phyloP scores from a whole-genome alignment of 2,113 vertebrate species.

The Micronycteris hirsuta region DNA sequence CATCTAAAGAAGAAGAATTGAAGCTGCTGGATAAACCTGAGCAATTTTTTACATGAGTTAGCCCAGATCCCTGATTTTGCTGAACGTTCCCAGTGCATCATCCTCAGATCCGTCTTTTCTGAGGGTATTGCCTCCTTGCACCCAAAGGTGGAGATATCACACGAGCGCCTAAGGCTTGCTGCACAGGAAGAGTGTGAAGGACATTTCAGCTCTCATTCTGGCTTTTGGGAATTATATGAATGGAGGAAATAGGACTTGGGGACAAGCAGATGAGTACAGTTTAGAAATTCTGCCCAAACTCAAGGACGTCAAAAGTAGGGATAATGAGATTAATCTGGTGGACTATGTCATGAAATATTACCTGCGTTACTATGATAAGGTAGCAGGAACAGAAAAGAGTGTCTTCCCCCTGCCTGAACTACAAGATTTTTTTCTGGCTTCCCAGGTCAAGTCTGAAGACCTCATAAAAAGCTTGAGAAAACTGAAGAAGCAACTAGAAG shows the following conservation, averaged over 20 bases:
- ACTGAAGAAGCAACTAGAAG: conserved; percentile 92
- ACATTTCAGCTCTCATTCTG: conserved; percentile 92
- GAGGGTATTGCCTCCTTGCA: too few relatives aligned
- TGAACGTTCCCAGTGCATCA: too few relatives aligned
- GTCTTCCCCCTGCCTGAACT: conserved; percentile 94
- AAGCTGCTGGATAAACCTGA: conserved; percentile 98
- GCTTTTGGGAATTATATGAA: conserved; percentile 99
- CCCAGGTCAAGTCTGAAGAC: conserved; percentile 98
- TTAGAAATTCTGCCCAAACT: conserved; percentile 98
- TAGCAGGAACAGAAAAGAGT: conserved; percentile 95
- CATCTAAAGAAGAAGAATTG: conserved; percentile 90
- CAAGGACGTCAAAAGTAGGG: conserved; percentile 98
- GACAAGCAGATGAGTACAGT: conserved; percentile 97
- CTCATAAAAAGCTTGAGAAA: conserved; percentile 93
- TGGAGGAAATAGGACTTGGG: conserved; percentile 95
- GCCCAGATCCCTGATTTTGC: too few relatives aligned
- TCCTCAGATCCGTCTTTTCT: too few relatives aligned
- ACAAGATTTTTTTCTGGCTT: conserved; percentile 93
- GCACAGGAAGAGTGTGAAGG: conserved; percentile 84
- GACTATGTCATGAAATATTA: too few relatives aligned
- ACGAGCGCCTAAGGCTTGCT: too few relatives aligned
- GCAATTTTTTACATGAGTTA: too few relatives aligned
- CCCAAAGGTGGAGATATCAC: too few relatives aligned
- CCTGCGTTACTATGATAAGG: too few relatives aligned
- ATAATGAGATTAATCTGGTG: too few relatives aligned